These are phyloP conservation scores for Chironomus tentans DNA, from an alignment of 2,888 invertebrate species.

Conservation along the genomic window DNA sequence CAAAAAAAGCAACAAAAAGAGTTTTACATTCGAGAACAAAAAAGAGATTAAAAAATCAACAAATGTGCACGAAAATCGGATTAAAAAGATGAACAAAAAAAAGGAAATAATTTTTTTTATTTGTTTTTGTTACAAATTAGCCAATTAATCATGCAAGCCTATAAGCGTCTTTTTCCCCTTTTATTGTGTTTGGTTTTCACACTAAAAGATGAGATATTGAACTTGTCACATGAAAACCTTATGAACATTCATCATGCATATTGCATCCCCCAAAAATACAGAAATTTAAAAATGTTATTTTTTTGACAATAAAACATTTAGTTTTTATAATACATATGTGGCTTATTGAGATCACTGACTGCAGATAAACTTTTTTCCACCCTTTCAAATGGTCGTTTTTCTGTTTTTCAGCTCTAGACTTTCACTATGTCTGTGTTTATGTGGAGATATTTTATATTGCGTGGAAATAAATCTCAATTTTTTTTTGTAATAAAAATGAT, in stretches of 20 bases:
- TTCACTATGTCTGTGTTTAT: no score
- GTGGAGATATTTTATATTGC: no score
- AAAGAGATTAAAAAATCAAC: conserved; percentile 7
- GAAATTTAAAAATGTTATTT: no score
- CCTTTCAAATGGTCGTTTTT: no score
- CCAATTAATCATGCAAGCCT: conserved; percentile 17
- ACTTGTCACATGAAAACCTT: background rate
- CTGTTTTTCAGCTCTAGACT: no score
- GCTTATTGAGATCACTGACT: no score
- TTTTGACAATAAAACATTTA: no score
- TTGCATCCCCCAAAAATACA: background rate
- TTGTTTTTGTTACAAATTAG: conserved; percentile 10
- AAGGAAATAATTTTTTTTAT: background rate
- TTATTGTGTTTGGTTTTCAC: background rate
- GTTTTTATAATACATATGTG: no score
- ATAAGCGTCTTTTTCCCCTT: background rate
- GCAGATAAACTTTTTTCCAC: no score
- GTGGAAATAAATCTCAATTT: no score
- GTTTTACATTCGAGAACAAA: background rate
- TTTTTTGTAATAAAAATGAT: conserved; percentile 5
- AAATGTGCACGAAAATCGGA: conserved; percentile 22
- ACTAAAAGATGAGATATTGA: background rate
- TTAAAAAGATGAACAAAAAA: background rate
- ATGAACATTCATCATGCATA: conserved; percentile 18
- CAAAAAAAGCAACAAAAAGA: background rate